Evolutionary conservation across 30 jellyfish, hydroid and myxozoan species (phyloP), one percentile per base, ranked within the genome.

Genomic region (Turritopsis rubra): DNA sequence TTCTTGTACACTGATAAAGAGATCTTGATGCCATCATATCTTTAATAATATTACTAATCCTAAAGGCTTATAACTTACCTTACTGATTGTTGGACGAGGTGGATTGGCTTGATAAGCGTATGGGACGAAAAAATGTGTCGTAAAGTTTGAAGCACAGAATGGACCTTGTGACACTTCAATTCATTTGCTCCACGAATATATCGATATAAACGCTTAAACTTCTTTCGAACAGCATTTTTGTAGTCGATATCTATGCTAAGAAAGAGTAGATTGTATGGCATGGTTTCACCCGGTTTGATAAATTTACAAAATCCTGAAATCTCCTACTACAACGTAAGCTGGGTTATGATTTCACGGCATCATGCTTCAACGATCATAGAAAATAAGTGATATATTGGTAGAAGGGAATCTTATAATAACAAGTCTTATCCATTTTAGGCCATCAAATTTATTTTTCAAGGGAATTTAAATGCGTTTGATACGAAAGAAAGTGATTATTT

Each of bases 91-190:
- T 23, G 82, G 82, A 24, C 27, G 0, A 16, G 82, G 82, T 74
- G 82, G 82, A 26, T 26, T 13, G 8, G 9, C 27, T 74, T 74
- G 82, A 74, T n/a, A 23, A n/a, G 28, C 65, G 21, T 74, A 74
- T 13, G 82, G 82, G 20, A 74, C 82, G 71, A 74, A 74, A 21
- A 74, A 74, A 41, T 74, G 52, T 41, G 41, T 74, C 65, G 82
- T 74, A 41, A 74, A 74, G n/a, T 74, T 29, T 1, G 82, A 22
- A 74, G 82, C 82, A 29, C 82, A 74, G 71, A 74, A 74, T 7
- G 82, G 82, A n/a, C 82, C 82, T 74, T 74, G 82, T 9, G 82
- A n/a, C 18, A 74, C 60, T 74, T 28, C 26, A 71, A 74, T 1
- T 18, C 82, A 29, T 74, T 74, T 26, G 82, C 82, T 23, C 82